These are phyloP conservation scores for Tribolium freemani DNA, from an alignment of 2,888 invertebrate genomes.

Conservation along the genomic window DNA sequence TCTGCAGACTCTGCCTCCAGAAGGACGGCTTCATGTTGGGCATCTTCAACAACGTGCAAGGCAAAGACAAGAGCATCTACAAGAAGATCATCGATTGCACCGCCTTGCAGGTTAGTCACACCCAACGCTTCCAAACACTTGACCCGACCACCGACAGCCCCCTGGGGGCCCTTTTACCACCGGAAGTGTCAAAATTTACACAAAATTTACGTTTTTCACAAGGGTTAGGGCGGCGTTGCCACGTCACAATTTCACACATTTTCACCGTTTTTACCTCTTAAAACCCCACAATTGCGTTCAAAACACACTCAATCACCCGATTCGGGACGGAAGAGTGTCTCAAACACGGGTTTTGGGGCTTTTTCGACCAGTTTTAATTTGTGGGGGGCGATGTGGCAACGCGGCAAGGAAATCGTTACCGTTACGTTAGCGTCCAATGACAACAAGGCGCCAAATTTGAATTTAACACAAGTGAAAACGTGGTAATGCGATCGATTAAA, in stretches of 20 bases:
- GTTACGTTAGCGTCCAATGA: neutral
- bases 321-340: no score
- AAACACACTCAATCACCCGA: no score
- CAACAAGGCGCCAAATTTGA: slow-evolving; percentile 8
- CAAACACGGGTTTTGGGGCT: neutral
- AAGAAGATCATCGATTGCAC: slow-evolving; percentile 68
- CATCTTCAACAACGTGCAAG: slow-evolving; percentile 73
- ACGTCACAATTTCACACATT: neutral
- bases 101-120: slow-evolving; percentile 64
- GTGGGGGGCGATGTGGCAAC: slow-evolving; percentile 14
- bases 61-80: slow-evolving; percentile 66
- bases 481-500: neutral
- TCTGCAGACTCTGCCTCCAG: slow-evolving; percentile 78
- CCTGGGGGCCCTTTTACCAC: neutral
- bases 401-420: slow-evolving; percentile 28
- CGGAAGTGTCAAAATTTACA: slow-evolving; percentile 24
- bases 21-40: slow-evolving; percentile 75
- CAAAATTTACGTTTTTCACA: slow-evolving; percentile 1
- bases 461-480: neutral
- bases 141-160: no score
- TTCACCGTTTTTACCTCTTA: no score
- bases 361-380: neutral
- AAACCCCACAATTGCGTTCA: no score
- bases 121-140: no score
- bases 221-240: slow-evolving; percentile 10